Evolutionary conservation across 1,140 invertebrate species (phyloP), one percentile per base, ranked within the genome.

Genomic region (Formica exsecta): DNA sequence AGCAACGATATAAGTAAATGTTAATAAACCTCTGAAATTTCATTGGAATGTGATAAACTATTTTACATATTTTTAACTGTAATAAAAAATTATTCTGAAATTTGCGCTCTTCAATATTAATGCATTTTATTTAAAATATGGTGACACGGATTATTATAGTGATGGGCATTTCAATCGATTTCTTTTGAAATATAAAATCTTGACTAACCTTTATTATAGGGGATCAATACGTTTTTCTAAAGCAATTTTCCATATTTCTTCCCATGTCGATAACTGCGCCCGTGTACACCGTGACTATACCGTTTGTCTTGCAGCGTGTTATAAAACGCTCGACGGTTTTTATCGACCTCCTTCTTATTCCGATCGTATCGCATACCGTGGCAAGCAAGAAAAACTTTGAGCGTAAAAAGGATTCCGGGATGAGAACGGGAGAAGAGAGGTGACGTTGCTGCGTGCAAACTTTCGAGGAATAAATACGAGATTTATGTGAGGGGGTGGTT

Each of bases 281-380:
- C 38, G 29, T 73, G 66, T 81, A 81, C 54, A 59, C 25, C 22
- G 54, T 44, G 51, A 59, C 51, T 71, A 61, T 61, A 61, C 57
- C 54, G 79, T 83, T 74, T 83, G 57, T 83, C 79, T 83, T 83
- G 68, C 44, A 54, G 16, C 79, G 68, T 13, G 68, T 48, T 83
- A 61, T 83, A 83, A 83, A 83, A 83, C 79, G 54, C 32, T 74
- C 41, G 79, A 73, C 79, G 54, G 68, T 83, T 83, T 74, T 83
- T 73, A 61, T n/a, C 13, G 54, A 32, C n/a, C 38, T 57, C 29
- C 25, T 83, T 62, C 79, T 83, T 83, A 73, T 74, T 41, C 59
- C 68, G 79, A 73, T 73, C 68, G 79, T 83, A 81, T 73, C 79
- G 79, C 54, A 25, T 59, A 61, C 13, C 54, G 38, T 59, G n/a